Evolutionary conservation across 2,113 vertebrate species (phyloP).

Genomic region (Sorex fumeus): DNA sequence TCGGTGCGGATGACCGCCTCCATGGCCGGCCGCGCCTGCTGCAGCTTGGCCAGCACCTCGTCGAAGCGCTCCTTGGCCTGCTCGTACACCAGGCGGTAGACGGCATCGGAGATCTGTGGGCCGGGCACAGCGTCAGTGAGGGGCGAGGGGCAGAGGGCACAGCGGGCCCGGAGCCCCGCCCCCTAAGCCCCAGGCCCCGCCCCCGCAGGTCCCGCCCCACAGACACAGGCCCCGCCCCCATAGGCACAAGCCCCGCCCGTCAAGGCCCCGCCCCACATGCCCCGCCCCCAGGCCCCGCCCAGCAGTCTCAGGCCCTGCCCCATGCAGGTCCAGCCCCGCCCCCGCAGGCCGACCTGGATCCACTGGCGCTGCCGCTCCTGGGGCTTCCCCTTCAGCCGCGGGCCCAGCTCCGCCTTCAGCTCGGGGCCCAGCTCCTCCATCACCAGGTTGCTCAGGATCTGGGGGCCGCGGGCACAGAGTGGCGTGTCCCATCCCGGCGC

Average conservation of each 20-base stretch:
- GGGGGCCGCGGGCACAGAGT: not conserved
- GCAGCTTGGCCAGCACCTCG: conserved; percentile 87
- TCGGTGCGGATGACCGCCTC: conserved; percentile 94
- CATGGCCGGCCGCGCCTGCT: conserved; percentile 89
- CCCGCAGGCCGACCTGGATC: conserved; percentile 91
- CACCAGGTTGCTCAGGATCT: conserved; percentile 97
- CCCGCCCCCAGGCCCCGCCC: no score
- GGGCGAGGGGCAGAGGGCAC: accelerated
- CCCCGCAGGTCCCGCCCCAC: not conserved
- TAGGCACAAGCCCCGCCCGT: no score
- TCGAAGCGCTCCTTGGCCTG: conserved; percentile 91
- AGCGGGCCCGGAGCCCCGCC: accelerated
- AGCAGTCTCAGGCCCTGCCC: no score
- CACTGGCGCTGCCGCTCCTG: conserved; percentile 94
- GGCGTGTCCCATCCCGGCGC: not conserved
- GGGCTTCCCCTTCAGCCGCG: conserved; percentile 94
- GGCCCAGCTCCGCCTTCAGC: conserved; percentile 91
- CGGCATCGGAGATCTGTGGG: conserved; percentile 93
- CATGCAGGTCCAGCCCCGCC: no score
- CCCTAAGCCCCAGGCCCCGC: no score
- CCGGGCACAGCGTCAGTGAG: accelerated
- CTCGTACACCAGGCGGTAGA: conserved; percentile 93
- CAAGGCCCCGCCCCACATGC: no score
- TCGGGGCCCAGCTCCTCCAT: conserved; percentile 96
- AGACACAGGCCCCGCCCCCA: no score